Evolutionary conservation across 2,113 vertebrate genomes (phyloP), one percentile per base, ranked within the genome.

Genomic region (Oceanodroma tethys): DNA sequence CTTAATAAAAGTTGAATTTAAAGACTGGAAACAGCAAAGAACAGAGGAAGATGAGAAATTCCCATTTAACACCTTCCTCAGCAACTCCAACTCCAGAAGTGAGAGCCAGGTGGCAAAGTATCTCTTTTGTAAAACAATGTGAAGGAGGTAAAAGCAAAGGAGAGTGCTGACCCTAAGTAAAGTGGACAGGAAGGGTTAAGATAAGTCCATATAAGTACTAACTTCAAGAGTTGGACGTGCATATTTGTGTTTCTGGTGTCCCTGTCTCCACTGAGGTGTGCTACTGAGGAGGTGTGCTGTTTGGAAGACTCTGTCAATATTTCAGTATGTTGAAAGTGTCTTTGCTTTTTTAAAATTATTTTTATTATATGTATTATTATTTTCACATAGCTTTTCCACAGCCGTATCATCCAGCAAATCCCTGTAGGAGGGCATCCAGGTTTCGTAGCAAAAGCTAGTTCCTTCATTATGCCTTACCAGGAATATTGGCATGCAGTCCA

Each of bases 401-500:
- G 53, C 66, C 2, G 0, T 42, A 16, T 58, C 62, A 65, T 30
- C 43, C 88, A 90, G 79, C 23, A 85, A 27, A 52, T 81, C 68
- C 65, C 83, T 84, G 29, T 9, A 87, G 89, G 83, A 93, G 65
- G 38, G 65, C 93, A 87, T 38, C 73, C 73, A 56, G 32, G 26
- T 87, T 94, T 91, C 78, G 76, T 59, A 93, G 89, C 94, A 93
- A 67, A 91, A 84, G 34, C 76, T 10, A 10, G 19, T 25, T 60
- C 70, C 70, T 87, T 84, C 73, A 36, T 87, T 78, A 63, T 59
- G 73, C 81, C 73, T 78, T 63, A 67, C 89, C 59, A 81, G 89
- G 81, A 91, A 79, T 81, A 96, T 47, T 79, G 94, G 94, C 93
- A 91, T 71, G 80, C 72, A 47, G 80, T 59, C 83, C 68, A 12